Evolutionary conservation across 2,113 vertebrate species (phyloP).

Genomic region (Petromus typicus): DNA sequence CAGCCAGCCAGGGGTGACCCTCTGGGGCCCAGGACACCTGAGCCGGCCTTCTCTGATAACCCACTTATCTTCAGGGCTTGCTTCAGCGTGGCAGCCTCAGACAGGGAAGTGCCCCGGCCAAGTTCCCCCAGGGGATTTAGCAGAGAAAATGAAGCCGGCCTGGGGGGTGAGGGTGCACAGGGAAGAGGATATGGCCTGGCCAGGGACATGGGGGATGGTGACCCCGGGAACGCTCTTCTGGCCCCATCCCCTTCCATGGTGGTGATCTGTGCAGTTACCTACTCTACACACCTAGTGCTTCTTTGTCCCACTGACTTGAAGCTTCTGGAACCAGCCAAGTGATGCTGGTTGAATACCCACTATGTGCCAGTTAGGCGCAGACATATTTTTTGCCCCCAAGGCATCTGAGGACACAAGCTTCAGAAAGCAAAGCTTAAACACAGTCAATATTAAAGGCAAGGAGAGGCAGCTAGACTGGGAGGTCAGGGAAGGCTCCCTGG

Average conservation of each 20-base stretch:
- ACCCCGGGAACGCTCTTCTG: not conserved
- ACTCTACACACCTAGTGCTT: not conserved
- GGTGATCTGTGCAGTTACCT: not conserved
- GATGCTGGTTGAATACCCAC: not conserved
- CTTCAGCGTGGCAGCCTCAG: conserved; percentile 66
- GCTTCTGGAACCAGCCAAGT: not conserved
- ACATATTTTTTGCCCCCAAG: not conserved
- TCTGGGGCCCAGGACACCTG: conserved; percentile 74
- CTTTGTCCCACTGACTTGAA: not conserved
- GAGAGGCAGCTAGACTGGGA: not conserved
- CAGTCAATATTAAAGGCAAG: not conserved
- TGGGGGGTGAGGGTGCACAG: conserved; percentile 7
- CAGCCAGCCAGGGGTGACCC: conserved; percentile 71
- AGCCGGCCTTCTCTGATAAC: conserved; percentile 83
- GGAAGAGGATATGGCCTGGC: conserved; percentile 29
- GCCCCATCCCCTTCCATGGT: not conserved
- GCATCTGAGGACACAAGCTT: not conserved
- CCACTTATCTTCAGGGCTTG: conserved; percentile 72
- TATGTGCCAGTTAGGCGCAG: not conserved
- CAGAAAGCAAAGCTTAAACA: not conserved
- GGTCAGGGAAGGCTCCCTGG: not conserved
- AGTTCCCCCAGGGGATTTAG: conserved; percentile 65
- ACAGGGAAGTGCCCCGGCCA: conserved; percentile 55
- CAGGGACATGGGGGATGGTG: not conserved
- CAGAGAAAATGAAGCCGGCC: conserved; percentile 57